Evolutionary conservation across 2,113 vertebrate genomes (phyloP).

Genomic region (Lonchura striata): DNA sequence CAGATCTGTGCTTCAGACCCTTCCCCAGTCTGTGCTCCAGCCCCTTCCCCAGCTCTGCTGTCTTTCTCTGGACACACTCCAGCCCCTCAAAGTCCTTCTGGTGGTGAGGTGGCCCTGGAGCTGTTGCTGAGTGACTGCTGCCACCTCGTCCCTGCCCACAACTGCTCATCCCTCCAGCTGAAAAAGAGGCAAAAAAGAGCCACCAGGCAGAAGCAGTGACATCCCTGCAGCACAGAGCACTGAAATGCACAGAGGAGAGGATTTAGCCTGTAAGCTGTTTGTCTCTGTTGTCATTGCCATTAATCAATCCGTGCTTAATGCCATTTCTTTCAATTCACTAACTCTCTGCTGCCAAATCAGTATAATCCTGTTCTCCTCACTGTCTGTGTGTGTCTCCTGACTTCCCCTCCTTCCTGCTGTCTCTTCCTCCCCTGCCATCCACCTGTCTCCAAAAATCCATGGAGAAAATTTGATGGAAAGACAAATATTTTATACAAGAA

Average conservation of each 20-base stretch:
- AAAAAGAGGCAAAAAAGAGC: neutral
- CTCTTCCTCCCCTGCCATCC: neutral
- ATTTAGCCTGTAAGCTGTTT: conserved; percentile 40
- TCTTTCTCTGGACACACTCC: accelerated
- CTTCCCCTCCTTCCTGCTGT: neutral
- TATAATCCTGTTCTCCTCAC: neutral
- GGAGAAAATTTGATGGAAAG: neutral
- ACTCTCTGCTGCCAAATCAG: neutral
- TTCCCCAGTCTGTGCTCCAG: neutral
- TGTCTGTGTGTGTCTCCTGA: neutral
- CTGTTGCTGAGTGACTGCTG: neutral
- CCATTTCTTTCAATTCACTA: conserved; percentile 8
- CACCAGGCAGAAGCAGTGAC: neutral
- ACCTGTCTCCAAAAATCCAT: neutral
- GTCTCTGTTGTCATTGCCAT: conserved; percentile 25
- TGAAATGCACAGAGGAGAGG: neutral
- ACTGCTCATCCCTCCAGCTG: neutral
- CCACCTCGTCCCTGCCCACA: neutral
- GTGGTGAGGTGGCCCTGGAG: neutral
- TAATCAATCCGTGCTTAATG: conserved; percentile 35
- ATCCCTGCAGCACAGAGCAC: neutral
- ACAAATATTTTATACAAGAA: neutral
- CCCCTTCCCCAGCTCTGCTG: neutral
- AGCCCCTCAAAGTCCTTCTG: neutral
- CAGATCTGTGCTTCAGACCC: neutral